Conservation (phyloP, 2,888 invertebrate species). For the Allygus modestus region DNA sequence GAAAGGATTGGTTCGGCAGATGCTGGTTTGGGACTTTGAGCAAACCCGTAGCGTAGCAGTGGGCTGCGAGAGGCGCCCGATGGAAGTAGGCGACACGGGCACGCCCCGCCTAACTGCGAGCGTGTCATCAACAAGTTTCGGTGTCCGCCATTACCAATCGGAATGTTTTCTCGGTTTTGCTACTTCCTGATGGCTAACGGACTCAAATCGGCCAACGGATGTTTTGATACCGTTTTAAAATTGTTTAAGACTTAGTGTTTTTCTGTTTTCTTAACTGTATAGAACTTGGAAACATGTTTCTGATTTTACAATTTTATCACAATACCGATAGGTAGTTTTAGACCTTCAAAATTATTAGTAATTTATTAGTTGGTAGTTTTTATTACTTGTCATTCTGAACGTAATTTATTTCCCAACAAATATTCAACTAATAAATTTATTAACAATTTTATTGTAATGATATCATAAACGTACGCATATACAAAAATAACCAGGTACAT, state of each 20-base stretch:
- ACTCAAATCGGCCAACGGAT: slow-evolving; percentile 11
- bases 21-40: too few relatives aligned
- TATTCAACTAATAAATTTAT: too few relatives aligned
- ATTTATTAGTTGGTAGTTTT: too few relatives aligned
- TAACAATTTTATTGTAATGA: too few relatives aligned
- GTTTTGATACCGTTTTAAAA: slow-evolving; percentile 19
- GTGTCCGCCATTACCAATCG: not conserved
- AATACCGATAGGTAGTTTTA: too few relatives aligned
- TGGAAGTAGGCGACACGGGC: slow-evolving; percentile 2
- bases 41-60: too few relatives aligned
- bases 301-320: not conserved
- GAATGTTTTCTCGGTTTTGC: slow-evolving; percentile 11
- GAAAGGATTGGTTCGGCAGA: too few relatives aligned
- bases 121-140: slow-evolving; percentile 12
- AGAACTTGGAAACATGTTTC: not conserved
- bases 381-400: too few relatives aligned
- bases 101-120: not conserved
- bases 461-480: too few relatives aligned
- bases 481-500: too few relatives aligned
- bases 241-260: not conserved
- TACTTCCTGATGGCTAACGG: not conserved
- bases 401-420: too few relatives aligned
- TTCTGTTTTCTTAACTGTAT: not conserved
- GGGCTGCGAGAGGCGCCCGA: not conserved
- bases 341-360: too few relatives aligned